Evolutionary conservation across 2,888 invertebrate species (phyloP).

Genomic region (Nineta flava): DNA sequence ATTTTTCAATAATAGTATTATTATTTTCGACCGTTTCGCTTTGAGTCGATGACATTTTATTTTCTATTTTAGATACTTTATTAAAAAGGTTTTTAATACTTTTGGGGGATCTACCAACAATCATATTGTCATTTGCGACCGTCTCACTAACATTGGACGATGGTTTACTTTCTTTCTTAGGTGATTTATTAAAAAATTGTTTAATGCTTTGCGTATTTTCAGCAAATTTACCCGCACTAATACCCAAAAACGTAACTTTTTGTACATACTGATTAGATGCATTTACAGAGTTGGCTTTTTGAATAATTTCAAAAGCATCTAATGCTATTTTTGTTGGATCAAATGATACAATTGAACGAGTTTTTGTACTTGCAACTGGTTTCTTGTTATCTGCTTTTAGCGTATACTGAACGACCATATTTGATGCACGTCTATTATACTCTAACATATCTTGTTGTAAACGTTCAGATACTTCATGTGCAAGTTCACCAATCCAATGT

Average conservation of each 20-base stretch:
- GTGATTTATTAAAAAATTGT: conserved; percentile 36
- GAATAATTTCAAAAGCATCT: conserved; percentile 49
- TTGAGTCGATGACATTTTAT: not conserved
- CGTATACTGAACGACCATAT: conserved; percentile 59
- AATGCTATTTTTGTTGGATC: conserved; percentile 48
- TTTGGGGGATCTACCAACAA: not conserved
- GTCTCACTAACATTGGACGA: not conserved
- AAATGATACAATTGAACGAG: conserved; percentile 39
- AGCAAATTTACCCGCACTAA: conserved; percentile 70
- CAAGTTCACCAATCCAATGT: conserved; percentile 69
- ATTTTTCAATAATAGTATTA: no score
- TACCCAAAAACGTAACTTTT: conserved; percentile 50
- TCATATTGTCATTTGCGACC: not conserved
- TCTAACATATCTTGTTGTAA: conserved; percentile 63
- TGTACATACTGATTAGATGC: conserved; percentile 23
- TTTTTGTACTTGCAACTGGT: conserved; percentile 49
- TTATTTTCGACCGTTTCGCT: no score
- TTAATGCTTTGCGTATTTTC: conserved; percentile 39
- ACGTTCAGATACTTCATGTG: conserved; percentile 70
- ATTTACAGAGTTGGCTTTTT: conserved; percentile 29
- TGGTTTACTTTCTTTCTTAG: conserved; percentile 6
- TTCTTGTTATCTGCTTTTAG: conserved; percentile 35
- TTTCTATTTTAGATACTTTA: not conserved
- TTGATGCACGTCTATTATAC: conserved; percentile 65
- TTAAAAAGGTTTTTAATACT: not conserved